Evolutionary conservation across 2,797 vertebrate species (phyloP), one percentile per base, ranked within the genome.

Genomic region (Hemitrygon akajei): DNA sequence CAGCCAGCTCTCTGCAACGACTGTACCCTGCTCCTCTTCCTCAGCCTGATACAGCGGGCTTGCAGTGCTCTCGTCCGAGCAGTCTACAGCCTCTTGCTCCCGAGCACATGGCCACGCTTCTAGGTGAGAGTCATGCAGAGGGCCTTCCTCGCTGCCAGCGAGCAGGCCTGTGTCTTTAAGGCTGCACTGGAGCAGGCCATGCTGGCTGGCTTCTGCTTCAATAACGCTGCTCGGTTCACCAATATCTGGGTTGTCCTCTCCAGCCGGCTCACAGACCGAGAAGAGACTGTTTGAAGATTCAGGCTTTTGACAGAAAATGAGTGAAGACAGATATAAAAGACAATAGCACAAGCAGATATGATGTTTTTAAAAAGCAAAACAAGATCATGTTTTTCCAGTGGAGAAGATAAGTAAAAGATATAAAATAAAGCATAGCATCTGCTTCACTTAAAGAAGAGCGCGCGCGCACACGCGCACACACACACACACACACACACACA

Each of bases 221-320:
- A 95, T 94, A 96, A 94, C 94, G 94, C 97, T 97, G 96, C 97
- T 96, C 81, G 96, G 94, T 96, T 96, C 95, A 95, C 95, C 96
- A 96, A 82, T 96, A 94, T 96, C 95, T 96, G 96, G 95, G 95
- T 94, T 95, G 96, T 97, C 96, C 95, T 97, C 96, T 95, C 96
- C 96, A 95, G 96, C 94, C 96, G 97, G 95, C 96, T 96, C 97
- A 97, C 95, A 97, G 95, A 97, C 94, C 95, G 97, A 97, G 86
- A 89, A 89, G 96, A 97, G 96, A 96, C 96, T 97, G 97, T 97
- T 96, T 96, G 97, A 96, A 96, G 97, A 96, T 91, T 97, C 97
- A 95, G 96, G 96, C 97, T 98, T 97, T 96, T 96, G 95, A 95
- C 95, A 96, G 96, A 96, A 97, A 97, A 97, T 95, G 91, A 76